These are phyloP conservation scores for Mycalesis mineus DNA, from an alignment of 2,888 invertebrate species.

Conservation along the genomic window DNA sequence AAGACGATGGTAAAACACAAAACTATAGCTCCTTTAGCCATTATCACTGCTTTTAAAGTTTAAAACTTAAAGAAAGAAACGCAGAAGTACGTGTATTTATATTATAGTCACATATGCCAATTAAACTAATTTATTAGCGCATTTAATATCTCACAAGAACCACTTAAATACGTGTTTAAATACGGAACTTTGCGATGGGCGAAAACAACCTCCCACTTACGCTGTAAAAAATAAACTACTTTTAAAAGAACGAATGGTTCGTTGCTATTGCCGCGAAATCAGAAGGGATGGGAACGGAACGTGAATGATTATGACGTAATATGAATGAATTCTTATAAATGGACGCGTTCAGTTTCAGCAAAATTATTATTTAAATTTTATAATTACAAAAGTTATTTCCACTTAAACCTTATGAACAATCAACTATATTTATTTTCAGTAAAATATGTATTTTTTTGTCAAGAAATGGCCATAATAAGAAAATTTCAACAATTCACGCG, in stretches of 20 bases:
- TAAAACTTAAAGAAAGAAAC: background rate
- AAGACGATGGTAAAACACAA: conserved; percentile 45
- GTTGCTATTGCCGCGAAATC: conserved; percentile 24
- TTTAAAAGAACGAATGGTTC: conserved; percentile 30
- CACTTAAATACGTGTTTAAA: conserved; percentile 35
- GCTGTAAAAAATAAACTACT: conserved; percentile 36
- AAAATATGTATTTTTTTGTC: no score
- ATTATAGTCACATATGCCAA: background rate
- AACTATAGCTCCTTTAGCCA: conserved; percentile 47
- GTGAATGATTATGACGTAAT: background rate
- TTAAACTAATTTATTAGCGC: background rate
- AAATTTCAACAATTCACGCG: background rate
- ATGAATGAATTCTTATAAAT: conserved; percentile 11
- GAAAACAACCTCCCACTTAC: conserved; percentile 30
- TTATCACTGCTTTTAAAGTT: conserved; percentile 26
- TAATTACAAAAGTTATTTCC: no score
- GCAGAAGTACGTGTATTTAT: background rate
- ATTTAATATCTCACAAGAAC: background rate
- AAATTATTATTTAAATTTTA: no score
- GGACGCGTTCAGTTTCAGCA: background rate
- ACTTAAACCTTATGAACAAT: no score
- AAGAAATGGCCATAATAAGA: background rate
- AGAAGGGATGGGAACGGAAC: background rate
- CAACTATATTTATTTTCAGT: no score
- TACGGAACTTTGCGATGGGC: conserved; percentile 39